phyloP scores from a whole-genome alignment of 2,888 invertebrate genomes.

The Pristionchus exspectatus region DNA sequence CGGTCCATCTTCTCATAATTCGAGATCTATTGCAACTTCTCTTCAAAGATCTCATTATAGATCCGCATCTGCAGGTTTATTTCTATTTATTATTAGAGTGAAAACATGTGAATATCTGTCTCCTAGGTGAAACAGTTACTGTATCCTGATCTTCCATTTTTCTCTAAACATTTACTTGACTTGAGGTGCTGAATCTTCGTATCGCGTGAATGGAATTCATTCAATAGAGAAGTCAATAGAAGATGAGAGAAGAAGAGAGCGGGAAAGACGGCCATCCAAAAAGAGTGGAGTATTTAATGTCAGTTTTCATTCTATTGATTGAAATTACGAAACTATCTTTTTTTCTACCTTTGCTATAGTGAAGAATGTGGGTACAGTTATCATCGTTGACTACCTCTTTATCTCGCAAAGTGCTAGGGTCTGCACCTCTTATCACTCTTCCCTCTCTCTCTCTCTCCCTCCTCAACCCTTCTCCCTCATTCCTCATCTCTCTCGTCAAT shows the following conservation, averaged over 20 bases:
- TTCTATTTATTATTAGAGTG: background rate
- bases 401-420: background rate
- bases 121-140: background rate
- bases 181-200: conserved; percentile 31
- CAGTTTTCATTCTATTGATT: background rate
- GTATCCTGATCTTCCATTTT: no score
- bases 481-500: background rate
- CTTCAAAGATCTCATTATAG: conserved; percentile 51
- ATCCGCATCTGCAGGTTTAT: conserved; percentile 49
- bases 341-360: background rate
- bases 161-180: background rate
- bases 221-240: conserved; percentile 9
- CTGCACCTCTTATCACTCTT: conserved; percentile 24
- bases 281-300: conserved; percentile 41
- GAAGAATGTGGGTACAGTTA: background rate
- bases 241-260: conserved; percentile 27
- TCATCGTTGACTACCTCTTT: background rate
- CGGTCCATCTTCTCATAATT: conserved; percentile 29
- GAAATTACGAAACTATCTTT: background rate
- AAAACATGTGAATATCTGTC: background rate
- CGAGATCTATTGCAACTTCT: conserved; percentile 9
- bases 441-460: conserved; percentile 29
- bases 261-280: conserved; percentile 18
- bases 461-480: background rate
- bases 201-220: conserved; percentile 26